A percentile compares a stretch with the other conserved stretches of the same genome.
Conservation (phyloP, 2,888 invertebrate genomes). For the Onthophagus sagittarius region DNA sequence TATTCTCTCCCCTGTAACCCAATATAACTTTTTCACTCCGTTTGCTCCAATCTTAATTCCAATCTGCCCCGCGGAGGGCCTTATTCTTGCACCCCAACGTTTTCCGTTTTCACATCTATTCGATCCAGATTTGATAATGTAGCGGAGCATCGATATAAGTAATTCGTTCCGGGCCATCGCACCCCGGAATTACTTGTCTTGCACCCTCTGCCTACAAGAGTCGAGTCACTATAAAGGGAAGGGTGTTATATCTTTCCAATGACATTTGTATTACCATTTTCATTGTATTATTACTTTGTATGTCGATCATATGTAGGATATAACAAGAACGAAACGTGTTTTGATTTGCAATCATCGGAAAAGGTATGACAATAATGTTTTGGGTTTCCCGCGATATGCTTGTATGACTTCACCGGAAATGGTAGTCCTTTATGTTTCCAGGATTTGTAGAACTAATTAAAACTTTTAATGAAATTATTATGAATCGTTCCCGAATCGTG, state of each 20-base stretch:
- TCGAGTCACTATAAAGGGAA: neutral
- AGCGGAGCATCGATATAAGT: constrained; percentile 10
- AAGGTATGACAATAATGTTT: neutral
- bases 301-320: too few relatives aligned
- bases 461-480: neutral
- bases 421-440: neutral
- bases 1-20: neutral
- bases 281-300: neutral
- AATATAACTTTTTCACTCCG: constrained; percentile 8
- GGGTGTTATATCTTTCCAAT: neutral
- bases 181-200: neutral
- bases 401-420: neutral
- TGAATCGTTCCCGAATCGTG: neutral
- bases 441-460: neutral
- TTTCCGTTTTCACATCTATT: constrained; percentile 5
- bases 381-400: neutral
- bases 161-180: constrained; percentile 8
- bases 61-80: neutral
- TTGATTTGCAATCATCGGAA: neutral
- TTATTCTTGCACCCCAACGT: neutral
- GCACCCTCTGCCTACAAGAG: neutral
- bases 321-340: neutral
- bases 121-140: constrained; percentile 9
- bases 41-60: constrained; percentile 10
- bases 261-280: neutral